Evolutionary conservation across 2,113 vertebrate species (phyloP).

Genomic region (Connochaetes taurinus): DNA sequence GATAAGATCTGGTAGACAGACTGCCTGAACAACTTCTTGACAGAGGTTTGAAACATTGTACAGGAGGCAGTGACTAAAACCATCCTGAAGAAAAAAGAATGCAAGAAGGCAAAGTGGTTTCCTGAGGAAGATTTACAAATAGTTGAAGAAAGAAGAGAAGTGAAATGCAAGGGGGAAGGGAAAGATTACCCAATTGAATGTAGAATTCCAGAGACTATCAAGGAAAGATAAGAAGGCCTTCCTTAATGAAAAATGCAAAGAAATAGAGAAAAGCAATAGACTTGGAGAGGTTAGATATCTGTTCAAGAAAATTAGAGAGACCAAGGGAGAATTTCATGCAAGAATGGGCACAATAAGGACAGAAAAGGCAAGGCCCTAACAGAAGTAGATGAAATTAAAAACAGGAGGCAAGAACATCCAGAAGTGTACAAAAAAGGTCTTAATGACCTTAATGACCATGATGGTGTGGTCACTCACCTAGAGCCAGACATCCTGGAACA

Average conservation of each 20-base stretch:
- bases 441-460: not conserved
- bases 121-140: not conserved
- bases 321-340: not conserved
- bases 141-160: not conserved
- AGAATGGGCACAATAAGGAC: not conserved
- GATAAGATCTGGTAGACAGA: not conserved
- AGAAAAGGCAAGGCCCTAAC: not conserved
- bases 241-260: not conserved
- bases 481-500: not conserved
- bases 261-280: not conserved
- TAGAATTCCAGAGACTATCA: not conserved
- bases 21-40: not conserved
- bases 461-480: not conserved
- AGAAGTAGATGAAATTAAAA: not conserved
- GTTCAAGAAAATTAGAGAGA: not conserved
- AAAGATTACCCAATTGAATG: not conserved
- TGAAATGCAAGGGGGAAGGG: not conserved
- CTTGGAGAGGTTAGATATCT: not conserved
- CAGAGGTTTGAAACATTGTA: not conserved
- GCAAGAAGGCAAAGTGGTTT: not conserved
- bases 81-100: not conserved
- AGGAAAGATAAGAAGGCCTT: not conserved
- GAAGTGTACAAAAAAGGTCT: not conserved
- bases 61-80: not conserved
- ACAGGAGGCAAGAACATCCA: not conserved